These are phyloP conservation scores for Ranitomeya variabilis DNA, from an alignment of 2,113 vertebrate species.

Conservation along the genomic window DNA sequence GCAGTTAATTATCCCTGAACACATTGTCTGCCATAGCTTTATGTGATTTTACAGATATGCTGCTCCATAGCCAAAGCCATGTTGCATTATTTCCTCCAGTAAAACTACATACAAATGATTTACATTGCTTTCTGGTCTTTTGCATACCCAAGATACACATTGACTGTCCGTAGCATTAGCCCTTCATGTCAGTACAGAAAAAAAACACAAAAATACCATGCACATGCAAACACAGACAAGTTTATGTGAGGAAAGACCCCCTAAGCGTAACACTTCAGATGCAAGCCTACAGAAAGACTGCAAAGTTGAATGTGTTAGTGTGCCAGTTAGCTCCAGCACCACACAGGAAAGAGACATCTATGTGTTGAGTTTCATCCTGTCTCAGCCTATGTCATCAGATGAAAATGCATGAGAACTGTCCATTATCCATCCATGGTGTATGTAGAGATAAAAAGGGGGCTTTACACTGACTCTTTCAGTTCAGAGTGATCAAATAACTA, in stretches of 20 bases:
- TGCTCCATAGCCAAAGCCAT: slow-evolving; percentile 55
- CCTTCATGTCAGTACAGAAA: slow-evolving; percentile 58
- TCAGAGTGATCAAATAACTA: background rate
- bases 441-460: background rate
- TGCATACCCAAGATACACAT: background rate
- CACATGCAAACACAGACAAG: slow-evolving; percentile 68
- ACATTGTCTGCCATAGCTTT: slow-evolving; percentile 58
- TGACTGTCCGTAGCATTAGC: slow-evolving; percentile 63
- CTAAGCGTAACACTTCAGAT: slow-evolving; percentile 53
- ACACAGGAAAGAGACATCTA: slow-evolving; percentile 63
- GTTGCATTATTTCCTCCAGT: slow-evolving; percentile 53
- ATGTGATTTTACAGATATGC: slow-evolving; percentile 62
- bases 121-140: background rate
- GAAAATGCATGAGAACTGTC: background rate
- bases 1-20: slow-evolving; percentile 60
- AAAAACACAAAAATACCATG: slow-evolving; percentile 57
- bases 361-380: slow-evolving; percentile 66
- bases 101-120: slow-evolving; percentile 45
- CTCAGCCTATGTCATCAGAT: slow-evolving; percentile 43
- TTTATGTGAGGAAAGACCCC: slow-evolving; percentile 61
- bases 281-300: slow-evolving; percentile 65
- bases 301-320: slow-evolving; percentile 68
- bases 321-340: slow-evolving; percentile 66
- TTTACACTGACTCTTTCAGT: background rate
- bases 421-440: background rate